Evolutionary conservation across 2,113 vertebrate species (phyloP).

Genomic region (Felis catus): DNA sequence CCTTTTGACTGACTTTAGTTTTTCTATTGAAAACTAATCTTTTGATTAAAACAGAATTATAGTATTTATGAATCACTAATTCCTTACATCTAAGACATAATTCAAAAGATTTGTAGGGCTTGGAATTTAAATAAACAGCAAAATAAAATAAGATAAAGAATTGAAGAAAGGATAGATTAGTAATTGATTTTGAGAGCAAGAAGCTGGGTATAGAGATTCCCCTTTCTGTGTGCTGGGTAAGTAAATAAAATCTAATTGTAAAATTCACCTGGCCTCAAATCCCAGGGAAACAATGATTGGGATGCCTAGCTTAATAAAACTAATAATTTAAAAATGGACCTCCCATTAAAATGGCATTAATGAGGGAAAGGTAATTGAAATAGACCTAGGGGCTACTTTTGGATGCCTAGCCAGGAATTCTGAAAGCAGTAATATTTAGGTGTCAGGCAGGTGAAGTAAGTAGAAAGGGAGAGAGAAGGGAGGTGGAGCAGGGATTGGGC

Average conservation of each 20-base stretch:
- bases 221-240: neutral
- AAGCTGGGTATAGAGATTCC: neutral
- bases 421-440: neutral
- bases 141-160: neutral
- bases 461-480: neutral
- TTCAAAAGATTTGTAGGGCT: neutral
- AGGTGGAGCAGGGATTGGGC: neutral
- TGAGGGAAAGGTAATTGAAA: neutral
- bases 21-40: neutral
- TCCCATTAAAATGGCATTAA: neutral
- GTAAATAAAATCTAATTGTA: neutral
- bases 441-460: neutral
- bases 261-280: neutral
- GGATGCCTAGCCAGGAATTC: neutral
- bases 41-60: conserved; percentile 3
- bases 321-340: neutral
- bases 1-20: neutral
- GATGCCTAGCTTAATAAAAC: neutral
- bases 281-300: neutral
- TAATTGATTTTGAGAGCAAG: neutral
- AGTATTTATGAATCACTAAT: neutral
- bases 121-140: neutral
- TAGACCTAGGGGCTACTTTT: neutral
- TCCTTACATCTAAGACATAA: neutral
- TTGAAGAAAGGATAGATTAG: neutral